Conservation (phyloP, 2,113 vertebrate species). For the Leptocoma aspasia region DNA sequence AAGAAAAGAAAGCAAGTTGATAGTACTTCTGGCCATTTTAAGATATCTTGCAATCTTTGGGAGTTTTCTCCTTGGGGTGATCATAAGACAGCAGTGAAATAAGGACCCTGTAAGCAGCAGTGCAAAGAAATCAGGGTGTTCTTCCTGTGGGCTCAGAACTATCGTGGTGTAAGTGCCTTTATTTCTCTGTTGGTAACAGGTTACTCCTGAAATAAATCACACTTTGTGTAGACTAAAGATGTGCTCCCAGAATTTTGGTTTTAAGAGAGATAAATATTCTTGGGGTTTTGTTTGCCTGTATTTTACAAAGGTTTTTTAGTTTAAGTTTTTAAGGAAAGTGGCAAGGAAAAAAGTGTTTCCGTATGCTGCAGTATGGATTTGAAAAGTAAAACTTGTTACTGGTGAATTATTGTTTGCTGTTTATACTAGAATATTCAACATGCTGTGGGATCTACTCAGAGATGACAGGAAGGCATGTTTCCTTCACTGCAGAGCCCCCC, state of each 20-base stretch:
- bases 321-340: background rate
- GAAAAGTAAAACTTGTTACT: background rate
- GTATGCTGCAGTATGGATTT: background rate
- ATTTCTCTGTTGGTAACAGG: background rate
- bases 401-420: background rate
- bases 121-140: conserved; percentile 1
- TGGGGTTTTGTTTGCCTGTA: background rate
- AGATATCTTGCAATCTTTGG: background rate
- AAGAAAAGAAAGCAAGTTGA: conserved; percentile 46
- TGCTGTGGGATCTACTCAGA: background rate
- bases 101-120: background rate
- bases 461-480: background rate
- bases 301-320: background rate
- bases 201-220: conserved; percentile 32
- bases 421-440: background rate
- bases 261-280: background rate
- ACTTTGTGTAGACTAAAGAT: background rate
- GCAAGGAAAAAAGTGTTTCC: background rate
- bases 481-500: background rate
- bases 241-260: background rate
- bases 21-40: background rate
- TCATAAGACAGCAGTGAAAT: background rate
- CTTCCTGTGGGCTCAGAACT: background rate
- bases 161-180: background rate
- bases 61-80: background rate